phyloP scores from a whole-genome alignment of 2,888 invertebrate genomes.

The Byasa hedistus region DNA sequence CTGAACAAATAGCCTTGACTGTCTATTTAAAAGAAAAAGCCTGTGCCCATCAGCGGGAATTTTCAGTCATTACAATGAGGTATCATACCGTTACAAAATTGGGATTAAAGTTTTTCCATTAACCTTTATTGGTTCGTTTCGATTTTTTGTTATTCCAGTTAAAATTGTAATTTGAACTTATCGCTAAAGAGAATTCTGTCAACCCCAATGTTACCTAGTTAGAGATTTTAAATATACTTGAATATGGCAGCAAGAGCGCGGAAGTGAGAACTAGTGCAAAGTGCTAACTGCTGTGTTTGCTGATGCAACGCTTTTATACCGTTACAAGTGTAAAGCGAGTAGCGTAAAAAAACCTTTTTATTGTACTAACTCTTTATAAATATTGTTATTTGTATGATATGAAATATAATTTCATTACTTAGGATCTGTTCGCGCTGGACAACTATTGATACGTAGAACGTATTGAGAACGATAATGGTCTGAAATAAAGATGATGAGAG shows the following conservation, averaged over 20 bases:
- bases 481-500: too few relatives aligned
- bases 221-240: slow-evolving; percentile 58
- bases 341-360: neutral
- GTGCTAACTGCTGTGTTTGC: slow-evolving; percentile 51
- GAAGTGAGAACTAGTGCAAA: slow-evolving; percentile 42
- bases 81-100: too few relatives aligned
- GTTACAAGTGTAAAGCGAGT: slow-evolving; percentile 28
- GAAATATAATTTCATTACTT: too few relatives aligned
- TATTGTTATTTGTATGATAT: neutral
- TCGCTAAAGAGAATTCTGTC: slow-evolving; percentile 33
- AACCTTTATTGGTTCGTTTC: too few relatives aligned
- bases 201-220: slow-evolving; percentile 48
- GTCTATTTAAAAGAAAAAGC: too few relatives aligned
- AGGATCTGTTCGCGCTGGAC: too few relatives aligned
- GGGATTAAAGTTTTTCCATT: too few relatives aligned
- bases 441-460: too few relatives aligned
- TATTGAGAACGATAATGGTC: too few relatives aligned
- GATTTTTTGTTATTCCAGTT: neutral
- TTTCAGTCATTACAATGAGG: too few relatives aligned
- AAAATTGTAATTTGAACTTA: neutral
- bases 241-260: slow-evolving; percentile 44
- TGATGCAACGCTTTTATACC: slow-evolving; percentile 38
- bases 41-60: too few relatives aligned
- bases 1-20: too few relatives aligned
- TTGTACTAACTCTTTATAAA: neutral